phyloP scores from a whole-genome alignment of 2,888 invertebrate genomes.

The Bhutanitis thaidina region DNA sequence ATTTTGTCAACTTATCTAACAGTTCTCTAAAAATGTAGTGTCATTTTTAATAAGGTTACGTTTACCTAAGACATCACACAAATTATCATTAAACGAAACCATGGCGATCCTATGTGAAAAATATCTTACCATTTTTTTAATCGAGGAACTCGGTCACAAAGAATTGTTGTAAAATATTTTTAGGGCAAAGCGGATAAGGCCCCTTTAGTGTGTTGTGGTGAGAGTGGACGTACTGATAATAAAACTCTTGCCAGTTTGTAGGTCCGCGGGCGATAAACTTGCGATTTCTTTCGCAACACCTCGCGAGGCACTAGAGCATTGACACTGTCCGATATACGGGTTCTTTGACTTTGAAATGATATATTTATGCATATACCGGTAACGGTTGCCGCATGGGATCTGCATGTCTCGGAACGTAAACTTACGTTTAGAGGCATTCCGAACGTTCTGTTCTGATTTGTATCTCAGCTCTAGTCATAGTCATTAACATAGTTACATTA shows the following conservation, averaged over 20 bases:
- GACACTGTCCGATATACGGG: slow-evolving; percentile 44
- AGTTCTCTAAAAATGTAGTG: too few relatives aligned
- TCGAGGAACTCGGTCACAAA: too few relatives aligned
- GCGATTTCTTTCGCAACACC: slow-evolving; percentile 42
- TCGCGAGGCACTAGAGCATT: slow-evolving; percentile 38
- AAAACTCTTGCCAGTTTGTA: slow-evolving; percentile 33
- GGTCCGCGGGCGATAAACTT: slow-evolving; percentile 31
- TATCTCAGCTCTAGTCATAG: neutral
- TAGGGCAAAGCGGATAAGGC: too few relatives aligned
- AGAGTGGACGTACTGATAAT: slow-evolving; percentile 24
- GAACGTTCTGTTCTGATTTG: slow-evolving; percentile 3
- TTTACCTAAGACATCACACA: too few relatives aligned
- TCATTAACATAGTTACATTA: too few relatives aligned
- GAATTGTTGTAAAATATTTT: too few relatives aligned
- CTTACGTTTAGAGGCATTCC: slow-evolving; percentile 1
- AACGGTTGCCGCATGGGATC: neutral
- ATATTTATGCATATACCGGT: slow-evolving; percentile 21
- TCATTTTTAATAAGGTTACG: too few relatives aligned
- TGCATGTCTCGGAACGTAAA: neutral
- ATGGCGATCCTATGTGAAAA: too few relatives aligned
- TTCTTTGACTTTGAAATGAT: slow-evolving; percentile 41
- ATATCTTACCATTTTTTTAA: too few relatives aligned
- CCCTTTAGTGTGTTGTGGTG: too few relatives aligned
- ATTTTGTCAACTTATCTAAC: too few relatives aligned
- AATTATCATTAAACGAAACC: too few relatives aligned